Evolutionary conservation across 2,888 invertebrate species (phyloP), one percentile per base, ranked within the genome.

Genomic region (Spodoptera exigua): DNA sequence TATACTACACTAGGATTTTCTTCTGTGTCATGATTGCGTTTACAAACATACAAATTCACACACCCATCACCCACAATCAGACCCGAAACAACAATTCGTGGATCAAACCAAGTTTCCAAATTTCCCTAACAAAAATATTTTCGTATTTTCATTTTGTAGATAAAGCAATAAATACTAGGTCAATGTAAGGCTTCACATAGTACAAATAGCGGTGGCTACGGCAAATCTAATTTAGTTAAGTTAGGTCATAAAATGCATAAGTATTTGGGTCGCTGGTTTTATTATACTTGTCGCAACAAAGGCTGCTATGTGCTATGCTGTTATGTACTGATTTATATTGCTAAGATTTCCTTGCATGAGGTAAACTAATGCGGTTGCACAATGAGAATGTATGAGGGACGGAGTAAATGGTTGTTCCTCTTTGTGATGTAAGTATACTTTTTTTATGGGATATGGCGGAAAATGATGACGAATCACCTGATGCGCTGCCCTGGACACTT

Each of bases 181-280:
- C 27, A 17, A 32, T 40, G 18, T 34, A 27, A 58, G 41, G 39
- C 44, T 39, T 49, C 40, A 72, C 40, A 70, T 41, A 64, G 49
- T 44, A 45, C 36, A 61, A 57, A 63, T 44, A 62, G 40, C 56
- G 55, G 48, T 68, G 45, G 43, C 57, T 41, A 58, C 36, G 13
- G 36, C 51, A 57, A 61, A 72, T 71, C 64, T 74, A 74, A 74
- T 77, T 79, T 75, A 74, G 61, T 70, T 73, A 69, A 80, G 77
- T 79, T 81, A 69, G 82, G 79, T 84, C 84, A 86, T 87, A 88
- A 88, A 87, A 83, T 79, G 80, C 56, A 44, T 66, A 80, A 80
- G 81, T 82, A 89, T 88, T 84, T 84, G 75, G 87, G 87, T 68
- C 86, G 86, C 54, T 66, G 56, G 81, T 84, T 88, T 89, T 87